A percentile compares a stretch with the other conserved stretches of the same genome.
phyloP scores from a whole-genome alignment of 2,797 vertebrate species.

The Protosalanx chinensis region DNA sequence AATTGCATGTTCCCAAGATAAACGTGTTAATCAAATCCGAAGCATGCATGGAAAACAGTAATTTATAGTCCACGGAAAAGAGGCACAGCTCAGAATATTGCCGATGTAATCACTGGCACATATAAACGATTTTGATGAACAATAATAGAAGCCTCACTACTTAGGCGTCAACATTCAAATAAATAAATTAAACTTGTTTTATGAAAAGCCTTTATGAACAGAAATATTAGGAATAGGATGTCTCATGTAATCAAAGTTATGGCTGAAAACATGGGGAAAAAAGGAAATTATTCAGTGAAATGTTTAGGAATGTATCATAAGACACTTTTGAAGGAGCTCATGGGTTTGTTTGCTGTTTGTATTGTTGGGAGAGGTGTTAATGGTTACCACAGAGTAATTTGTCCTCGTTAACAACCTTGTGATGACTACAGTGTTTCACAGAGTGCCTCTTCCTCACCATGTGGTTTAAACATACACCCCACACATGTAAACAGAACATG shows the following conservation, averaged over 20 bases:
- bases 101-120: conserved; percentile 53
- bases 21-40: conserved; percentile 72
- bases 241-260: too few relatives aligned
- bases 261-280: neutral
- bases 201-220: neutral
- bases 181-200: neutral
- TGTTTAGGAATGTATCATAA: too few relatives aligned
- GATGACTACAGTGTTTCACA: neutral
- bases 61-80: conserved; percentile 56
- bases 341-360: too few relatives aligned
- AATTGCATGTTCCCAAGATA: conserved; percentile 74
- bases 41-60: conserved; percentile 65
- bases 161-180: neutral
- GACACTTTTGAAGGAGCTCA: too few relatives aligned
- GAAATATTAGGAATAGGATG: neutral
- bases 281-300: neutral
- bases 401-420: too few relatives aligned
- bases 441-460: conserved; percentile 30
- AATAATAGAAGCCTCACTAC: conserved; percentile 24
- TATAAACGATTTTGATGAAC: conserved; percentile 57
- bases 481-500: conserved; percentile 33
- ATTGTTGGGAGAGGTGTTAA: too few relatives aligned
- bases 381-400: too few relatives aligned
- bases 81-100: conserved; percentile 49
- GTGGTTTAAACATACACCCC: conserved; percentile 29